Evolutionary conservation across 2,797 vertebrate species (phyloP).

Genomic region (Amblyopsis hoosieri): DNA sequence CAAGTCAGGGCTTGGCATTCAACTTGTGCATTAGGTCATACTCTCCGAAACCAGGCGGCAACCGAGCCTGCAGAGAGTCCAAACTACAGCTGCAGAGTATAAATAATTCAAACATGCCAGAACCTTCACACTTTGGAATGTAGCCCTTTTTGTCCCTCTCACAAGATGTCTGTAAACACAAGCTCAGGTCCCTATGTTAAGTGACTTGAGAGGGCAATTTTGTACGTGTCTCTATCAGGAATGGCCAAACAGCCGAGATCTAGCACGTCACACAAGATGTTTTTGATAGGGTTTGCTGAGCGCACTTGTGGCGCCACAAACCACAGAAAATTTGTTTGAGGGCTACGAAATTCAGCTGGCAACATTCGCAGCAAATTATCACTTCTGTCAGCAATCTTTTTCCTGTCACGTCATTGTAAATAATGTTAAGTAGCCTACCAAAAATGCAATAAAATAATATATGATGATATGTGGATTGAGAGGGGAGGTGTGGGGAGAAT

Average conservation of each 20-base stretch:
- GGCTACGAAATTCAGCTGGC: slow-evolving; percentile 10
- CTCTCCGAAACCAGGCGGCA: slow-evolving; percentile 25
- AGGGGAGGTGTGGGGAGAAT: not conserved
- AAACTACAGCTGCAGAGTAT: slow-evolving; percentile 60
- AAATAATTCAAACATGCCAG: slow-evolving; percentile 55
- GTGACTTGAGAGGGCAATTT: not conserved
- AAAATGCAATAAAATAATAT: slow-evolving; percentile 14
- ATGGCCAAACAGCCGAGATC: slow-evolving; percentile 16
- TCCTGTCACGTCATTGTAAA: not conserved
- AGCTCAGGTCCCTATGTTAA: slow-evolving; percentile 5
- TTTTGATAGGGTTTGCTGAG: slow-evolving; percentile 11
- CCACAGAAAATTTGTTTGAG: not conserved
- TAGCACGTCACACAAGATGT: not conserved
- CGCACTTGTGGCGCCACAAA: not conserved
- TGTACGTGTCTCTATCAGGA: slow-evolving; percentile 27
- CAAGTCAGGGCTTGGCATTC: slow-evolving; percentile 26
- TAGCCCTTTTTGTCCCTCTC: slow-evolving; percentile 3
- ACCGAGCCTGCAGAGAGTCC: slow-evolving; percentile 36
- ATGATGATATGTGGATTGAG: not conserved
- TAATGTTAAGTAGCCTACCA: not conserved
- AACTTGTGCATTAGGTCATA: slow-evolving; percentile 30
- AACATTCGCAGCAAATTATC: slow-evolving; percentile 1
- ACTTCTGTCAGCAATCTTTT: not conserved
- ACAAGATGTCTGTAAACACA: slow-evolving; percentile 4
- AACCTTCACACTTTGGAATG: slow-evolving; percentile 48